Percentiles rank a stretch among this genome's conserved stretches.
These are phyloP conservation scores for Cyrtodaria siliqua DNA, from an alignment of 2,888 invertebrate genomes.

Conservation along the genomic window DNA sequence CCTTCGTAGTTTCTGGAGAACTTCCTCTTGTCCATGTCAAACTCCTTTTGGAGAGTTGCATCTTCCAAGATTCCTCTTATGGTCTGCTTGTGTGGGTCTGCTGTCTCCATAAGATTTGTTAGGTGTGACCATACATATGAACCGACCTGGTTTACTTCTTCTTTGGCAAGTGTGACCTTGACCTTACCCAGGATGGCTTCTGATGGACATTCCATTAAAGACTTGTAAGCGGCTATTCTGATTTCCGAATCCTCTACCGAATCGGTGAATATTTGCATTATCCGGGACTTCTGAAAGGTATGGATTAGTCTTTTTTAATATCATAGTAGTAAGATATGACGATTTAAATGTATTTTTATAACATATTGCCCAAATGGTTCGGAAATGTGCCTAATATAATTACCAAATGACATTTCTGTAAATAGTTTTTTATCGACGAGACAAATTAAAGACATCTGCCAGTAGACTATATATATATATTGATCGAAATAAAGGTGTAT, in stretches of 20 bases:
- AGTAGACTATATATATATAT: too few relatives aligned
- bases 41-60: slow-evolving; percentile 92
- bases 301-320: not conserved
- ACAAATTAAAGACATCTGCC: too few relatives aligned
- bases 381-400: too few relatives aligned
- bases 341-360: not conserved
- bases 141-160: slow-evolving; percentile 91
- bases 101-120: slow-evolving; percentile 94
- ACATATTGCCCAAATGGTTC: too few relatives aligned
- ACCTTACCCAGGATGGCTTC: slow-evolving; percentile 91
- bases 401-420: too few relatives aligned
- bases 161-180: slow-evolving; percentile 85
- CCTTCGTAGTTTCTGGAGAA: slow-evolving; percentile 96
- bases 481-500: too few relatives aligned
- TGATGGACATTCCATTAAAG: slow-evolving; percentile 95
- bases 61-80: slow-evolving; percentile 95
- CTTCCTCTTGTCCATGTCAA: slow-evolving; percentile 94
- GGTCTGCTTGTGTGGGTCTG: slow-evolving; percentile 93
- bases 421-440: too few relatives aligned
- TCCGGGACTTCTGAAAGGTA: slow-evolving; percentile 71
- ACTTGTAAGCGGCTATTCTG: slow-evolving; percentile 94
- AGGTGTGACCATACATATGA: slow-evolving; percentile 98
- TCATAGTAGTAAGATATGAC: too few relatives aligned
- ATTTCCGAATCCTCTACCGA: slow-evolving; percentile 93
- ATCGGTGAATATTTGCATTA: slow-evolving; percentile 90